Evolutionary conservation across 2,113 vertebrate genomes (phyloP).

Genomic region (Oryzias curvinotus): DNA sequence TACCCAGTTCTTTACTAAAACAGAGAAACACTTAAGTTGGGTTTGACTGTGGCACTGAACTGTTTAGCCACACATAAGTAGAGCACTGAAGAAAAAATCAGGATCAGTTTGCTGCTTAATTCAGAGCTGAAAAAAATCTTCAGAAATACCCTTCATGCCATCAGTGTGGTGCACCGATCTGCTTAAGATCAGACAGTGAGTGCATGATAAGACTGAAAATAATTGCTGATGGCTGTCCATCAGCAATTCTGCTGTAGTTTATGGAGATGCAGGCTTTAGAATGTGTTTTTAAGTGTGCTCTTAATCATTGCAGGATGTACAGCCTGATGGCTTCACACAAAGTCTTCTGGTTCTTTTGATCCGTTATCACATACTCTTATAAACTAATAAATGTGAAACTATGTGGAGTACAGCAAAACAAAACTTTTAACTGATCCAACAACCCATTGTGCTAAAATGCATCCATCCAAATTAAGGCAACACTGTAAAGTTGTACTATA

Average conservation of each 20-base stretch:
- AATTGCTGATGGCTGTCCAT: neutral
- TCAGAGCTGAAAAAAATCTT: slow-evolving; percentile 30
- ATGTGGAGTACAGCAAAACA: slow-evolving; percentile 13
- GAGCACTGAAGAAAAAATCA: slow-evolving; percentile 29
- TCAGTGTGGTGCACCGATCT: too few species aligned
- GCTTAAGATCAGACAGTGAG: too few species aligned
- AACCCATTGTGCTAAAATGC: slow-evolving; percentile 5
- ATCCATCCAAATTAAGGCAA: slow-evolving; percentile 25
- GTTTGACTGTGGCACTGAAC: slow-evolving; percentile 37
- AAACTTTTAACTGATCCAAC: slow-evolving; percentile 25
- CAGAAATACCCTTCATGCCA: neutral
- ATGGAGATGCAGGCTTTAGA: neutral
- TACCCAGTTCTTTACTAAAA: slow-evolving; percentile 26
- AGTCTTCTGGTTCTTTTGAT: slow-evolving; percentile 23
- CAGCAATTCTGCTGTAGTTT: too few species aligned
- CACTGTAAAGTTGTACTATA: slow-evolving; percentile 22
- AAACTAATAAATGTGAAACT: slow-evolving; percentile 39
- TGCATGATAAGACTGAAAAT: neutral
- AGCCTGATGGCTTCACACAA: slow-evolving; percentile 30
- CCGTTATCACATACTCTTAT: slow-evolving; percentile 47
- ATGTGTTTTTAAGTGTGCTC: slow-evolving; percentile 10
- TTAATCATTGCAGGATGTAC: slow-evolving; percentile 8
- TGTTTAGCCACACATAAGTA: slow-evolving; percentile 38
- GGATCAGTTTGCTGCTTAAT: slow-evolving; percentile 9
- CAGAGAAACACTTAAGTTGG: slow-evolving; percentile 43